Evolutionary conservation across 2,113 vertebrate species (phyloP), one percentile per base, ranked within the genome.

Genomic region (Colinus virginianus): DNA sequence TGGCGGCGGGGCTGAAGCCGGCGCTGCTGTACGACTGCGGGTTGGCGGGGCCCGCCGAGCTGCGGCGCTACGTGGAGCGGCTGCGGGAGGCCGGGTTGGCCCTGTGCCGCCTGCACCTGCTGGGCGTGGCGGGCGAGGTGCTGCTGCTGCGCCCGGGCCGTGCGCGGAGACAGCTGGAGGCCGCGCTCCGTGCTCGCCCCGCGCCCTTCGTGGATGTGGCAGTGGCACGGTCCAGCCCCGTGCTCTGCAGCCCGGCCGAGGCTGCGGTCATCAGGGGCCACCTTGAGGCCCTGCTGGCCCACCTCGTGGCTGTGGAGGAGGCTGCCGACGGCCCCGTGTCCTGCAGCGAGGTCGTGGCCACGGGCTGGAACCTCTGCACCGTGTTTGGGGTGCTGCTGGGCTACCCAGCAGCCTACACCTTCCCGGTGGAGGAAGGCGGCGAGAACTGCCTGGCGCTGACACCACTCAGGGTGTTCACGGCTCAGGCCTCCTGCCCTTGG

Each of bases 351-450:
- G 89, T 98, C 0, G 80, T 11, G 15, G 56, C 91, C 22, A 1
- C 81, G 1, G 92, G 92, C 7, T 99, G 99, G 98, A 99, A 99
- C 94, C 97, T 99, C 58, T 99, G 99, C 94, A 98, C 98, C 11
- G 9, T 98, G 3, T 98, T 98, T 38, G 99, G 99, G 28, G 94
- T 98, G 68, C 97, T 99, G 79, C 91, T 99, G 87, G 99, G 98
- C 69, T 99, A 98, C 92, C 99, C 99, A 0, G 97, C 97, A 2
- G 95, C 97, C 1, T 99, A 99, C 75, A 97, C 98, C 95, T 99
- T 99, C 84, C 82, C 97, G 67, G 26, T 75, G 42, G 95, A 95
- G 34, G 90, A 95, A 23, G 96, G 96, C 34, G 94, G 97, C 48
- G 97, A 98, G 78, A 99, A 99, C 95, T 99, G 99, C 86, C 93